Conservation (phyloP, 2,888 invertebrate genomes). For the Idaea aversata region DNA sequence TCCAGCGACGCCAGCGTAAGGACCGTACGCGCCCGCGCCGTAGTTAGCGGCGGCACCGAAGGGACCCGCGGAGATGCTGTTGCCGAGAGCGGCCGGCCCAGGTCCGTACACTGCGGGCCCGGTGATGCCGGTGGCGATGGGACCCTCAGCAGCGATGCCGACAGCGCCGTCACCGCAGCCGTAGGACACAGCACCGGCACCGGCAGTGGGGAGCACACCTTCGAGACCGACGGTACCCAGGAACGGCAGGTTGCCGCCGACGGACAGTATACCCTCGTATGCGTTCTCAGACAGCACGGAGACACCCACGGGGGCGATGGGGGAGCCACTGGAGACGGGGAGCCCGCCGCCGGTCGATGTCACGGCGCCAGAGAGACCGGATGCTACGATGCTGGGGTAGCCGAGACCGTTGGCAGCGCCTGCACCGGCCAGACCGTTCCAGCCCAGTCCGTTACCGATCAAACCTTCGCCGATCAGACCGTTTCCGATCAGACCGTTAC, state of each 20-base stretch:
- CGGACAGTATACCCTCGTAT: conserved; percentile 38
- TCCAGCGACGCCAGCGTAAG: conserved; percentile 4
- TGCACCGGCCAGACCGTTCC: conserved; percentile 27
- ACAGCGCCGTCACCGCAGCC: conserved; percentile 40
- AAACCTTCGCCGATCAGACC: background rate
- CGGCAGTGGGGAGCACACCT: conserved; percentile 42
- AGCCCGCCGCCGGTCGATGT: conserved; percentile 37
- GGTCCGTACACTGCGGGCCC: background rate
- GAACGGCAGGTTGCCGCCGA: conserved; percentile 48
- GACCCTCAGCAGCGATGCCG: conserved; percentile 38
- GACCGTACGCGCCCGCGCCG: conserved; percentile 8
- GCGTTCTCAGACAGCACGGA: conserved; percentile 42
- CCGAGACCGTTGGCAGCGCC: conserved; percentile 15
- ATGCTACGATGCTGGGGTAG: conserved; percentile 20
- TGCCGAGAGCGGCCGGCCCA: conserved; percentile 11
- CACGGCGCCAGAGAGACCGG: conserved; percentile 21
- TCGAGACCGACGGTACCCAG: conserved; percentile 43
- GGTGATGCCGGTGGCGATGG: conserved; percentile 24
- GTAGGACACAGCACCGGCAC: conserved; percentile 44
- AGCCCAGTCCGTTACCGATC: conserved; percentile 9
- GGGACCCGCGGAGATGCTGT: conserved; percentile 18
- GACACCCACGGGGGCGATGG: conserved; percentile 35
- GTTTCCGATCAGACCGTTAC: background rate
- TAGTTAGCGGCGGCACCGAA: conserved; percentile 13
- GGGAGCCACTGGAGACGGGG: conserved; percentile 32